Base-by-base conservation (phyloP, 2,888 invertebrate genomes). In the Ernsta delagoae region DNA sequence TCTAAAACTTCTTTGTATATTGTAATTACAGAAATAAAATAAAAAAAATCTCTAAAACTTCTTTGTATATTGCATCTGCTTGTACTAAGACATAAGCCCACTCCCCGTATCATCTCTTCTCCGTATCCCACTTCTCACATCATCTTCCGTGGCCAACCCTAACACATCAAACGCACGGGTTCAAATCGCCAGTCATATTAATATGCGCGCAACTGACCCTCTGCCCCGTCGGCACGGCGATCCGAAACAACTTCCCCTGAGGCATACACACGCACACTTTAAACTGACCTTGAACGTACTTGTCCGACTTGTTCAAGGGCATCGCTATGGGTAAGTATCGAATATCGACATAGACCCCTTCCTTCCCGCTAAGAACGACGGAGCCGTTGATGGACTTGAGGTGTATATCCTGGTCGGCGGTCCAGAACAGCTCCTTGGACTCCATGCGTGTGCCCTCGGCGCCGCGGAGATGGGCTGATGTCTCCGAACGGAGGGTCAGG, bases 261-360 rank as follows among this genome's bases (percentile, higher is more conserved):
- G 98, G 98, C 97, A 98, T 97, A 80, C 98, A 98, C 0, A 98
- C 96, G 77, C 98, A 98, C 0, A 98, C 94, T 84, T 98, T 98
- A 78, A 96, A 98, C 82, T 98, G 97, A 0, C 79, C 82, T 0
- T 79, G 80, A 0, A 57, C 67, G 6, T 71, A 73, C 9, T 79
- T 82, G 1, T 84, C 88, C 0, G 83, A 84, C 48, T 85, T 78
- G 80, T 92, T 80, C 75, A 92, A 39, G 72, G 87, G 72, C 81
- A 93, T 74, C 39, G 95, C 96, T 59, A 96, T 94, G 0, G 97
- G 97, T 12, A 97, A 89, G 73, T 95, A 95, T 56, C 96, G 94
- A 0, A 96, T 94, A 78, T 97, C 96, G 0, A 98, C 89, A 64
- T 92, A 95, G 0, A 97, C 94, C 0, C 97, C 97, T 59, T 96